A percentile compares a stretch with the other conserved stretches of the same genome.
These are phyloP conservation scores for Silurus aristotelis DNA, from an alignment of 2,797 vertebrate genomes.

Conservation along the genomic window DNA sequence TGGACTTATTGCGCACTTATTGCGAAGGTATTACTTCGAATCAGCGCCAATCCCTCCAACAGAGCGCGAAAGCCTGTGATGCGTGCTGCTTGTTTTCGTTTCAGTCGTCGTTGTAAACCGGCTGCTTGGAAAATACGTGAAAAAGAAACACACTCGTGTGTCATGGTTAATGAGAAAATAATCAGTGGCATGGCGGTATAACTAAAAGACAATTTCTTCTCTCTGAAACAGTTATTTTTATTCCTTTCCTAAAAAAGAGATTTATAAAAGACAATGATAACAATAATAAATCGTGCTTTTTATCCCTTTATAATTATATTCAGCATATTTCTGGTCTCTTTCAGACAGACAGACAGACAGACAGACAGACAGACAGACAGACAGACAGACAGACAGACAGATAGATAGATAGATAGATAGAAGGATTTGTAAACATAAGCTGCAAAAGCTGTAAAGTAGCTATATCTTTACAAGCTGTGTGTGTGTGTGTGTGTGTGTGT, in stretches of 20 bases:
- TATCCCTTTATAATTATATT: neutral
- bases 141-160: neutral
- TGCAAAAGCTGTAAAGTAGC: too few relatives aligned
- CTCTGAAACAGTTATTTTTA: neutral
- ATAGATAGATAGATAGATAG: too few relatives aligned
- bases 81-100: neutral
- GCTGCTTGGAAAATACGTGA: neutral
- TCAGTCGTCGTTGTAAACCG: neutral
- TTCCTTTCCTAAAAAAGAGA: neutral
- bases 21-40: slow-evolving; percentile 5
- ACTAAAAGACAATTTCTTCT: neutral
- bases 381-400: too few relatives aligned
- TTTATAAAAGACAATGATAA: neutral
- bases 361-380: too few relatives aligned
- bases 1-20: neutral
- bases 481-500: neutral
- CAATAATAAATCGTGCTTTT: neutral
- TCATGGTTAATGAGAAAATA: neutral
- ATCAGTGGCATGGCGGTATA: neutral
- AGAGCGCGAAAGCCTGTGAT: neutral
- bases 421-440: too few relatives aligned
- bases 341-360: too few relatives aligned
- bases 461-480: neutral
- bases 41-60: neutral
- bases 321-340: neutral